Conservation (phyloP, 2,888 invertebrate species). For the Lepetodrilus schrolli region DNA sequence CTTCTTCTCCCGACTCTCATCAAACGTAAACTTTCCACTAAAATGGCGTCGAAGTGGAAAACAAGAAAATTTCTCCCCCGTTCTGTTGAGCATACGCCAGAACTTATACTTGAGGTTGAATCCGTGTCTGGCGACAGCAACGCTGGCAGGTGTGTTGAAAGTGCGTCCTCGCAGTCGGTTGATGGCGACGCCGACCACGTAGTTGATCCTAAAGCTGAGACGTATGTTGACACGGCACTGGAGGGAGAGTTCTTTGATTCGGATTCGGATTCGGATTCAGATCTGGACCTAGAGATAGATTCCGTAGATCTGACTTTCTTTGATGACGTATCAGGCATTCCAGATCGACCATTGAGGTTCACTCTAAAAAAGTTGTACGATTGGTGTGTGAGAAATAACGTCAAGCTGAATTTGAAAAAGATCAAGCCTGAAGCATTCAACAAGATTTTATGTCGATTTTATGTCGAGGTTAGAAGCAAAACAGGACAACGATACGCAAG, state of each 20-base stretch:
- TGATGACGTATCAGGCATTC: neutral
- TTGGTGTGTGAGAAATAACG: conserved; percentile 12
- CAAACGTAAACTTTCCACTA: too few relatives aligned
- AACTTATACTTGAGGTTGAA: conserved; percentile 1
- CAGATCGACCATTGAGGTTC: conserved; percentile 5
- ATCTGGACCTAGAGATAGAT: neutral
- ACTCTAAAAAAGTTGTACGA: neutral
- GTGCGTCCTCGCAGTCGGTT: neutral
- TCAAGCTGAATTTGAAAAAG: neutral
- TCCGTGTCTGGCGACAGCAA: neutral
- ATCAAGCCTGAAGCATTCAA: neutral
- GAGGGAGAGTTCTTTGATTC: neutral
- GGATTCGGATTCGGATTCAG: neutral
- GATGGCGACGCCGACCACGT: neutral
- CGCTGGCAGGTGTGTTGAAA: neutral
- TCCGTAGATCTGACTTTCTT: too few relatives aligned
- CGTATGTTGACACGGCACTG: neutral
- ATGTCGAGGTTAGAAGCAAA: conserved; percentile 7
- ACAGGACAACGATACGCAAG: conserved; percentile 2
- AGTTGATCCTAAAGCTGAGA: neutral
- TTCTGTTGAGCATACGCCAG: neutral
- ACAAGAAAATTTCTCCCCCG: too few relatives aligned
- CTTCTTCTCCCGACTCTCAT: too few relatives aligned
- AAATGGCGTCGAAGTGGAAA: too few relatives aligned
- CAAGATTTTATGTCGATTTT: conserved; percentile 5